Base-by-base conservation (phyloP, 2,888 invertebrate species). In the Boloria selene region DNA sequence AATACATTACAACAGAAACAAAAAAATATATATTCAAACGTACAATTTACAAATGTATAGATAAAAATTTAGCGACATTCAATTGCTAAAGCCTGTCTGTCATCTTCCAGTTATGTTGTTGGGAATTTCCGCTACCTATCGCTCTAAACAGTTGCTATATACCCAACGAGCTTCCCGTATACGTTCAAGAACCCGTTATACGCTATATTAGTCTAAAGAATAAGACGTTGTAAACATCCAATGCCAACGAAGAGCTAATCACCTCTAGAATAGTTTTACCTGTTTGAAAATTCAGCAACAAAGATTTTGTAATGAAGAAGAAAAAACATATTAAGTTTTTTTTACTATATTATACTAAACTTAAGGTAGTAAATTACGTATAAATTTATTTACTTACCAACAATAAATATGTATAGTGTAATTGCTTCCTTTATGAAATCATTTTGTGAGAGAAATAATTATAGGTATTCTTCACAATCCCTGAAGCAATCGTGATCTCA, bases 91-190 rank as follows among this genome's bases (percentile, higher is more conserved):
- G 58, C 18, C 31, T 14, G 14, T 31, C 53, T 55, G 56, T 55
- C 60, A 47, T 53, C 56, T 58, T 64, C 58, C 53, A 67, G 61
- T 64, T 59, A 67, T 64, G 59, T 51, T 50, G 61, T 38, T 53
- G 52, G 38, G 63, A 61, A 56, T 67, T 64, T 69, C 69, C 69
- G 69, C 66, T 67, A 63, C 42, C 61, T 66, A 67, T 67, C 67
- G 58, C 61, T 64, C 44, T 49, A 67, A 63, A 64, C 59, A 55
- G 67, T 63, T 42, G 54, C 22, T 18, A 31, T 51, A 26, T 38
- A 38, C 26, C 53, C 54, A 45, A 47, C 49, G 51, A 61, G 67
- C 61, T 56, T 68, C 64, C 67, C 61, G 56, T 64, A 55, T 26
- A 54, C 16, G 54, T 52, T 55, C 61, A 44, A 22, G 26, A 31